A percentile compares a stretch with the other conserved stretches of the same genome.
Conservation (phyloP, 2,888 invertebrate species). For the Cephus spinipes region DNA sequence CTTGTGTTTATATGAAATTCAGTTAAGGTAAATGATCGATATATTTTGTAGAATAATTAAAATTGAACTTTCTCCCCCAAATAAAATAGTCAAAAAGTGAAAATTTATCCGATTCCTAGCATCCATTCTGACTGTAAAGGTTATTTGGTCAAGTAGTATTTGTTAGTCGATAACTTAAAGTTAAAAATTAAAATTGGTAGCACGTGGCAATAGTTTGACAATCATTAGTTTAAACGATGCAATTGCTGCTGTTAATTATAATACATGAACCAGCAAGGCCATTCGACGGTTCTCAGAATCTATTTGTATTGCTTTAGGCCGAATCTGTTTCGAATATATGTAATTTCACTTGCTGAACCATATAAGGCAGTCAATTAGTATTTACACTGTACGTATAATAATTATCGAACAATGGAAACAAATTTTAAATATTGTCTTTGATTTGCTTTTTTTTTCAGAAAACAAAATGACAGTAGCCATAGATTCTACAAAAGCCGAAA, state of each 20-base stretch:
- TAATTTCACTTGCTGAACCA: background rate
- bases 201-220: background rate
- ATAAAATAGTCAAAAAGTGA: too few relatives aligned
- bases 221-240: background rate
- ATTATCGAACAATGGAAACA: background rate
- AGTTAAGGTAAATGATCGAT: too few relatives aligned
- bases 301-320: background rate
- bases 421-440: background rate
- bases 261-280: background rate
- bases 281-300: background rate
- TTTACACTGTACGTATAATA: background rate
- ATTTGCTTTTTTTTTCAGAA: constrained; percentile 27
- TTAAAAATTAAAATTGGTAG: background rate
- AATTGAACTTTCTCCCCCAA: too few relatives aligned
- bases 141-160: background rate
- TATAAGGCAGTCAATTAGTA: background rate
- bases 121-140: background rate
- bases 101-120: too few relatives aligned
- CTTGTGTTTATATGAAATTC: too few relatives aligned
- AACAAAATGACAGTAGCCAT: constrained; percentile 53
- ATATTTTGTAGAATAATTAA: too few relatives aligned
- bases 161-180: background rate
- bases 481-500: constrained; percentile 50
- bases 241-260: background rate
- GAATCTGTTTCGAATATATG: background rate